Conservation (phyloP, 1,140 invertebrate species). For the Latrodectus geometricus region DNA sequence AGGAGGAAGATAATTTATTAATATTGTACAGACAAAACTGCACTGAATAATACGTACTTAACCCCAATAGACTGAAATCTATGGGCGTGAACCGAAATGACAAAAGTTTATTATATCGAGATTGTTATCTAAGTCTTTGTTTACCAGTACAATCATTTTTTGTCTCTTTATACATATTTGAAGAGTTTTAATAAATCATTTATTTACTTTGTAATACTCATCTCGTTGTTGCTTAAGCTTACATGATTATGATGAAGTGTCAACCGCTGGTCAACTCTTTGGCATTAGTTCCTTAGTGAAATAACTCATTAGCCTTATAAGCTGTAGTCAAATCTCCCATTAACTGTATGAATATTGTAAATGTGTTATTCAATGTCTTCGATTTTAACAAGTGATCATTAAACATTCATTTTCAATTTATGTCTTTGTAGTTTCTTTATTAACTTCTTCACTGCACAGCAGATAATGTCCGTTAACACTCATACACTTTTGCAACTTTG, state of each 20-base stretch:
- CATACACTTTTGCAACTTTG: too few relatives aligned
- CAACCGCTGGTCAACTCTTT: constrained; percentile 7
- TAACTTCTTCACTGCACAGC: too few relatives aligned
- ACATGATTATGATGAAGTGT: neutral
- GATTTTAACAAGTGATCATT: constrained; percentile 39
- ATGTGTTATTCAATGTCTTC: constrained; percentile 37
- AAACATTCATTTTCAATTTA: constrained; percentile 37
- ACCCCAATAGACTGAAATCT: too few relatives aligned
- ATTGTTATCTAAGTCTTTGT: neutral
- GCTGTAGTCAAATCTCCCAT: constrained; percentile 12
- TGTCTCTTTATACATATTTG: neutral
- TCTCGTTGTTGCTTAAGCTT: neutral
- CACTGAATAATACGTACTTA: too few relatives aligned
- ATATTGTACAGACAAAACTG: too few relatives aligned
- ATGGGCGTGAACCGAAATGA: neutral
- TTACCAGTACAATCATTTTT: neutral
- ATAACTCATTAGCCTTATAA: constrained; percentile 7
- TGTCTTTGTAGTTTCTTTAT: neutral
- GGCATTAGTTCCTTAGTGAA: constrained; percentile 7
- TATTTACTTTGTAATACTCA: neutral
- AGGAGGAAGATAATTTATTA: too few relatives aligned
- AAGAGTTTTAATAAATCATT: neutral
- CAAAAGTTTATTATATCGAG: too few relatives aligned
- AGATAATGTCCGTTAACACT: too few relatives aligned
- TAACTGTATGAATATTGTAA: constrained; percentile 36